phyloP scores from a whole-genome alignment of 37 sponge, comb jelly and placozoan genomes.

The Spongia lamella region DNA sequence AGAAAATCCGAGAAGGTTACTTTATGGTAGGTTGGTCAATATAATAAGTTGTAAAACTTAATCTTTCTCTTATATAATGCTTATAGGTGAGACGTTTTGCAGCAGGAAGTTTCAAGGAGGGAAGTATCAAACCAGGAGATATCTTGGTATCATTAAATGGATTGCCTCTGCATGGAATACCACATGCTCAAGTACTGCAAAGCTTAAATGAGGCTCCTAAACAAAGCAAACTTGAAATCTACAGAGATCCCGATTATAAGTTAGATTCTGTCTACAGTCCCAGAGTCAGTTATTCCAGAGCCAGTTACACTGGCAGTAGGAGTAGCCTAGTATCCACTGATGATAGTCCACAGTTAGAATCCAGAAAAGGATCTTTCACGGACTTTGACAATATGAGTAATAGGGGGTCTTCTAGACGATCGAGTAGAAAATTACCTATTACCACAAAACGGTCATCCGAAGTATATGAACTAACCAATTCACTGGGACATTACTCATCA shows the following conservation, averaged over 20 bases:
- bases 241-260: slow-evolving; percentile 50
- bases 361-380: background rate
- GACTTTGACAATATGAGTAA: background rate
- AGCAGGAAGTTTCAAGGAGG: slow-evolving; percentile 59
- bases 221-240: slow-evolving; percentile 32
- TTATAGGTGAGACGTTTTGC: slow-evolving; percentile 54
- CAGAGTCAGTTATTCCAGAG: slow-evolving; percentile 35
- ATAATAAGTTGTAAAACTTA: no score
- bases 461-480: no score
- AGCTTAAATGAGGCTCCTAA: slow-evolving; percentile 38
- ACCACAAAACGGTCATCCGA: background rate
- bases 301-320: slow-evolving; percentile 39
- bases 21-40: no score
- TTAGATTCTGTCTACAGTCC: slow-evolving; percentile 16
- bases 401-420: background rate
- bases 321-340: slow-evolving; percentile 39
- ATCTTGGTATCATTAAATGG: slow-evolving; percentile 64
- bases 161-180: slow-evolving; percentile 31
- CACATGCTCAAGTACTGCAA: slow-evolving; percentile 54
- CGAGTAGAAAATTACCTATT: background rate
- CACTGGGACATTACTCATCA: no score
- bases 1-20: no score
- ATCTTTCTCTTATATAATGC: no score
- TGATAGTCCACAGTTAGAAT: background rate
- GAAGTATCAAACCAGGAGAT: slow-evolving; percentile 60